Evolutionary conservation across 2,797 vertebrate genomes (phyloP), one percentile per base, ranked within the genome.

Genomic region (Acropternis orthonyx): DNA sequence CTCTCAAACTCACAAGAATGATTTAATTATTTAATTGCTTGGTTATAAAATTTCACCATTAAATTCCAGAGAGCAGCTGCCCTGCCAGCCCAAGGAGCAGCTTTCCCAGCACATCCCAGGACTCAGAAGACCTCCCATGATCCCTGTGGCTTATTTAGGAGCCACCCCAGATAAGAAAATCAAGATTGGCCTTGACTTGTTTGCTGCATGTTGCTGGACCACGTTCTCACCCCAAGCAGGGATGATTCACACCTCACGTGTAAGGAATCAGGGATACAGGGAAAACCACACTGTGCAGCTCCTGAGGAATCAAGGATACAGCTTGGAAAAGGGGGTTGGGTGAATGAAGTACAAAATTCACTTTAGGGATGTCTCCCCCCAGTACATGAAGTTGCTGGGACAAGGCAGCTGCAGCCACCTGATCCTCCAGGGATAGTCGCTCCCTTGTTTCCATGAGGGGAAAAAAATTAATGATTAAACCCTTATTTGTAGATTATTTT

Each of bases 331-430:
- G 67, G 9, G 1, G 27, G 1, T 6, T 6, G 49, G 43, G 32
- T 2, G 4, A 14, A 6, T 8, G 6, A 9, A 39, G 17, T 12
- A 24, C 52, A 13, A 52, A 49, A 80, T 30, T 30, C 62, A 5
- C 52, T 6, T 14, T 2, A 61, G 58, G 71, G 44, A 5, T 30
- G 32, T 36, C 4, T 4, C 24, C 22, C 11, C 0, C 15, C 48
- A 1, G 34, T 2, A 21, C 30, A 2, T 0, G 3, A 8, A 44
- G 24, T 0, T 28, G 7, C 21, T 66, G 51, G 37, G 69, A 62
- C 30, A 58, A 67, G 44, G 30, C 34, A 41, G 17, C 20, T 1
- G 11, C 41, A 23, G 1, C 55, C 21, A 2, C 39, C 39, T n/a
- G 77, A 28, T 14, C 32, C 41, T n/a, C 26, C 49, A 24, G 63